Evolutionary conservation across 2,113 vertebrate genomes (phyloP).

Genomic region (Pedionomus torquatus): DNA sequence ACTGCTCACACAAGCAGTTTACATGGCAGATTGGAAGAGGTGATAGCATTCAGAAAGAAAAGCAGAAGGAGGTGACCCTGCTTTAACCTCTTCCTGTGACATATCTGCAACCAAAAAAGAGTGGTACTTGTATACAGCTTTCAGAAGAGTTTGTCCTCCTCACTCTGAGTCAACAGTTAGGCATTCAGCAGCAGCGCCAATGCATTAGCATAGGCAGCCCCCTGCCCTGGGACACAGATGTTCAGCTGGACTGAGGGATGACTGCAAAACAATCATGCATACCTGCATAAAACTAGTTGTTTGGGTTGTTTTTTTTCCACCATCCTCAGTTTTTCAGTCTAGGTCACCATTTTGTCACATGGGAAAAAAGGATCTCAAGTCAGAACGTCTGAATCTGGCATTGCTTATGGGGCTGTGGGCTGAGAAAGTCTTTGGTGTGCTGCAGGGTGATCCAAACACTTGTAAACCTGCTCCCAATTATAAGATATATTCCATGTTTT

Average conservation of each 20-base stretch:
- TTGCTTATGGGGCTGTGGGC: neutral
- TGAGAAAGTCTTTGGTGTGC: neutral
- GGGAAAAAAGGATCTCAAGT: neutral
- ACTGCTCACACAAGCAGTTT: neutral
- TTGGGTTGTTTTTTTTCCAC: neutral
- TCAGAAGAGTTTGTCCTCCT: neutral
- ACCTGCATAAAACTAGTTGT: neutral
- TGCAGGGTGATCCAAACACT: neutral
- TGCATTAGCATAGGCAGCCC: neutral
- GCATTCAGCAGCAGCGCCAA: neutral
- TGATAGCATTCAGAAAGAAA: neutral
- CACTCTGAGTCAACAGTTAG: neutral
- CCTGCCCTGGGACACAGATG: neutral
- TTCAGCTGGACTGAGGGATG: neutral
- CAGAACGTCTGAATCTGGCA: neutral
- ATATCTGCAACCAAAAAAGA: neutral
- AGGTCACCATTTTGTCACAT: fast-evolving
- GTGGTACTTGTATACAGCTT: neutral
- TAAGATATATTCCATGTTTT: neutral
- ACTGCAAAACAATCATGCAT: neutral
- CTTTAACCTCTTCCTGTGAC: neutral
- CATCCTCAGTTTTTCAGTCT: neutral
- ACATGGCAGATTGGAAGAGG: neutral
- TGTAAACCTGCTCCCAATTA: neutral
- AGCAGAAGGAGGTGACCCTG: slow-evolving; percentile 1